These are phyloP conservation scores for Scotopteryx bipunctaria DNA, from an alignment of 2,888 invertebrate species.

Conservation along the genomic window DNA sequence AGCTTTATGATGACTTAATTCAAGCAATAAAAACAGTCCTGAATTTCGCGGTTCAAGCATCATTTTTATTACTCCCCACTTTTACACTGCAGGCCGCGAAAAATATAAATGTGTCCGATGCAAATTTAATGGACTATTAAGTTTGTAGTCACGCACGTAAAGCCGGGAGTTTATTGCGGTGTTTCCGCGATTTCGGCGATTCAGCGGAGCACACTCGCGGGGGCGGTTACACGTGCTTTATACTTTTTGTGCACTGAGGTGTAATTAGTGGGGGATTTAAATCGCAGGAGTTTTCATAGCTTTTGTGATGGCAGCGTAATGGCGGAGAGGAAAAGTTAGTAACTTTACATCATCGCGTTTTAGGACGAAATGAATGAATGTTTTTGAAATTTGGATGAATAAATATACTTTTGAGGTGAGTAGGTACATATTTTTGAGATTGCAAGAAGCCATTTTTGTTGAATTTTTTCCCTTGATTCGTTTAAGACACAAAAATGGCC, in stretches of 20 bases:
- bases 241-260: conserved; percentile 33
- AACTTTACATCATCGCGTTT: background rate
- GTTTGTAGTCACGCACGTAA: conserved; percentile 54
- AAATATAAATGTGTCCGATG: conserved; percentile 53
- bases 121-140: conserved; percentile 62
- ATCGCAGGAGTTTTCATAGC: background rate
- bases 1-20: conserved; percentile 19
- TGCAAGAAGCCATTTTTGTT: too few species aligned
- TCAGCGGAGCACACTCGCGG: conserved; percentile 23
- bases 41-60: conserved; percentile 32
- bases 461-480: too few species aligned
- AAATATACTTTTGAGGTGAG: too few species aligned
- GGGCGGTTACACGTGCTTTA: conserved; percentile 26
- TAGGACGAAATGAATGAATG: too few species aligned
- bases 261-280: conserved; percentile 29
- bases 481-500: too few species aligned
- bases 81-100: conserved; percentile 44
- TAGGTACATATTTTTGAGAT: too few species aligned
- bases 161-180: conserved; percentile 47
- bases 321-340: background rate
- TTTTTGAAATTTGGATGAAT: too few species aligned
- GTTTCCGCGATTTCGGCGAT: conserved; percentile 30
- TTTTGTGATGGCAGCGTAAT: background rate
- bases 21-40: conserved; percentile 21
- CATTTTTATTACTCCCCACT: conserved; percentile 40